phyloP scores from a whole-genome alignment of 1,140 invertebrate genomes.

The Mactra quadrangularis region DNA sequence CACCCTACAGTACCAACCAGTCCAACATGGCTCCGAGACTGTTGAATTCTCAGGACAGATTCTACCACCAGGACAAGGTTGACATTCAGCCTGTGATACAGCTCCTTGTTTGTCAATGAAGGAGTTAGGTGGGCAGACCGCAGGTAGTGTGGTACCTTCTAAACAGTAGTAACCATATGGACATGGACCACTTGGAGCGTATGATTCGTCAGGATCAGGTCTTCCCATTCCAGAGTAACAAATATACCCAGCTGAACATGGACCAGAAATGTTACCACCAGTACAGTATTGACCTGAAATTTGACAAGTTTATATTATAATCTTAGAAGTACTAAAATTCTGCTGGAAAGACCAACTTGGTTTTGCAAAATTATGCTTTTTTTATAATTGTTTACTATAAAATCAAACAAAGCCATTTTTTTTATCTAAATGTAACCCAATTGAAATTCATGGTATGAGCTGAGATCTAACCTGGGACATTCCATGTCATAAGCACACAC shows the following conservation, averaged over 20 bases:
- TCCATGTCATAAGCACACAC: too few species aligned
- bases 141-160: conserved; percentile 70
- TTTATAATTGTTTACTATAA: too few species aligned
- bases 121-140: conserved; percentile 67
- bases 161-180: conserved; percentile 81
- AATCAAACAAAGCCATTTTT: too few species aligned
- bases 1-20: conserved; percentile 76
- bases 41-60: conserved; percentile 78
- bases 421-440: too few species aligned
- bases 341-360: too few species aligned
- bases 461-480: too few species aligned
- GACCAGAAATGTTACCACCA: conserved; percentile 75
- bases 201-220: conserved; percentile 70
- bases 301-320: conserved; percentile 14
- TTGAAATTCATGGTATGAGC: too few species aligned
- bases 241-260: conserved; percentile 78
- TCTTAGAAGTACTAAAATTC: neutral
- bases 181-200: conserved; percentile 70
- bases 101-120: conserved; percentile 80
- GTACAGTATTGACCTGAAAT: conserved; percentile 80
- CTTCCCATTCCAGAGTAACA: conserved; percentile 71
- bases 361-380: too few species aligned
- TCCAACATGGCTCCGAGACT: conserved; percentile 74
- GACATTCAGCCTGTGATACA: conserved; percentile 72
- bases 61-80: conserved; percentile 77